Base-by-base conservation (phyloP, 2,888 invertebrate genomes). In the Melieria crassipennis region DNA sequence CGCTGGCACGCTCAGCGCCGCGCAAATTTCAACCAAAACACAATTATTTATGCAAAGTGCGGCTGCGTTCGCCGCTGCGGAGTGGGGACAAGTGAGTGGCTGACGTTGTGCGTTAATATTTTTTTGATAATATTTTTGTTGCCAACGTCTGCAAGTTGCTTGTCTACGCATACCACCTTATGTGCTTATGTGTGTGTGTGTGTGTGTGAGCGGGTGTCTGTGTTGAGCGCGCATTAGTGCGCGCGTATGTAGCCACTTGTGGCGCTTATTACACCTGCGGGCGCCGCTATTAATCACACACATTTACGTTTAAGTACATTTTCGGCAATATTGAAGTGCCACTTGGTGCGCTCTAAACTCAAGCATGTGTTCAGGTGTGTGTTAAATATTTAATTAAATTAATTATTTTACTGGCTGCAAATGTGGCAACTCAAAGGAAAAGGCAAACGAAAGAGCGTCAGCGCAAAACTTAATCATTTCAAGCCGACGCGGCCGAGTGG, bases 321-420 rank as follows among this genome's bases (percentile, higher is more conserved):
- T 55, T 55, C 64, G 13, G 30, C 57, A 57, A 30, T 48, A 50
- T 16, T 42, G 46, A 13, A 46, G 62, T 47, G 61, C 10, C n/a
- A 13, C 16, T 16, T 0, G 16, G 43, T 45, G 42, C 45, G 45
- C 30, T 30, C 30, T 30, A 30, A 30, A 2, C 30, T 30, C 30
- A 30, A 30, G 30, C 30, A 30, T 30, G 30, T 2, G n/a, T 46
- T 63, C 3, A 42, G 13, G 30, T 50, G 16, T 16, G 63, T 13
- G 7, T 11, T 48, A 13, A 45, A 55, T 65, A 65, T 65, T 55
- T 65, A 65, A 65, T 65, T 65, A 65, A 65, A 50, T 55, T 64
- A 65, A 65, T 65, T 65, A 55, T 65, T 65, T 65, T 65, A 55
- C 43, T 50, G 45, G 55, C 64, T 65, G 55, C 55, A 43, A 52